Evolutionary conservation across 2,888 invertebrate species (phyloP), one percentile per base, ranked within the genome.

Genomic region (Serrognathus titanus): DNA sequence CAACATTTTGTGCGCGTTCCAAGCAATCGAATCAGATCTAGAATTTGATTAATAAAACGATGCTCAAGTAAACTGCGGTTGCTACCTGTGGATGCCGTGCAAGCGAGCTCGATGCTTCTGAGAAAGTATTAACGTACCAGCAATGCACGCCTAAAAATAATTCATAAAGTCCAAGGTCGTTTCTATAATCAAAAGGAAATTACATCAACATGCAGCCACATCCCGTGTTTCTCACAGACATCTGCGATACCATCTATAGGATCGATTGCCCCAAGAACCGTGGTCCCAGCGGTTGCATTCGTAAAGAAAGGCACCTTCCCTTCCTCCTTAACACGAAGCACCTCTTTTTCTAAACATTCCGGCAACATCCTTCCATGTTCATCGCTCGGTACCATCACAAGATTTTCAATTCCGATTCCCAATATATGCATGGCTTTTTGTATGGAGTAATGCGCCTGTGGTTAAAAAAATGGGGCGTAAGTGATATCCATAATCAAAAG

Each of bases 1-100:
- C 9, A 89, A 80, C 82, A 92, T 88, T 75, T 93, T 93, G 75
- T 93, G 93, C 0, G 92, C 89, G 79, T 93, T 92, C 92, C 92
- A 93, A 0, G 90, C 81, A 61, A 92, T 80, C 0, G 92, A 92
- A 70, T 92, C 83, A 0, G 88, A 85, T 67, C 90, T 87, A 73
- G 12, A 78, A 75, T 31, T 31, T 31, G 2, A 31, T 31, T 5
- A 31, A 31, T 31, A 31, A 31, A 31, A 1, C 7, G 7, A 1
- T 7, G 24, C 3, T 31, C 4, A 31, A 31, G 6, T 31, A 6
- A 31, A 31, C 1, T 31, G 24, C 6, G 6, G 24, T 31, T 31
- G 4, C 24, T 54, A 62, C 63, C 55, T 61, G 43, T 57, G 13
- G 41, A 51, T 48, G 48, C 55, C 61, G 39, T 47, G 52, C n/a